Evolutionary conservation across 2,113 vertebrate species (phyloP), one percentile per base, ranked within the genome.

Genomic region (Peucedramus taeniatus): DNA sequence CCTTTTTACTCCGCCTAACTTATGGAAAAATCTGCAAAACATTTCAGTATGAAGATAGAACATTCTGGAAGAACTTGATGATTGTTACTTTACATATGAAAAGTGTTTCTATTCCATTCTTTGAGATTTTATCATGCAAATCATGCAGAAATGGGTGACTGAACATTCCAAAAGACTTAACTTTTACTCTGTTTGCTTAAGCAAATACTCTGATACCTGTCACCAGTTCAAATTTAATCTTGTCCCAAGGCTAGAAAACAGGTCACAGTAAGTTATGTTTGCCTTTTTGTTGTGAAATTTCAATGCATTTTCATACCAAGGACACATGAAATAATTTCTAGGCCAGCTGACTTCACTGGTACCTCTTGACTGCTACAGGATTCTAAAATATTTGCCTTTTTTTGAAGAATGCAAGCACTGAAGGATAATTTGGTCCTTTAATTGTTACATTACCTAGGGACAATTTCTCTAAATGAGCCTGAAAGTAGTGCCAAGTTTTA

Each of bases 81-180:
- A 70, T 82, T 72, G 59, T 53, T 91, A 71, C 56, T 96, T 93
- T 95, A 83, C 57, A 89, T 72, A 53, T 31, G 37, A 78, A 47
- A 75, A 88, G 74, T 82, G 76, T 88, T 96, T 59, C 90, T 89
- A 44, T 91, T 87, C 65, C 69, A 87, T 90, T 94, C 80, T 81
- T 87, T 50, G 65, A 83, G 89, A 93, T 94, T 94, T 95, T 96
- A 93, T 94, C 70, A 95, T 72, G 93, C 83, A 88, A 93, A 91
- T 80, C 57, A 90, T 8, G 3, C 35, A 66, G 60, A 92, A 91
- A 79, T 83, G 57, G 68, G 57, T 94, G 94, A 91, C 26, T 81
- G 93, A 76, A 97, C 88, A 78, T 90, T 75, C 68, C 61, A 83
- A 53, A 76, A 79, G 65, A 45, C 71, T 91, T 97, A 93, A 90